Evolutionary conservation across 1,140 invertebrate species (phyloP).

Genomic region (Calosoma granatense): DNA sequence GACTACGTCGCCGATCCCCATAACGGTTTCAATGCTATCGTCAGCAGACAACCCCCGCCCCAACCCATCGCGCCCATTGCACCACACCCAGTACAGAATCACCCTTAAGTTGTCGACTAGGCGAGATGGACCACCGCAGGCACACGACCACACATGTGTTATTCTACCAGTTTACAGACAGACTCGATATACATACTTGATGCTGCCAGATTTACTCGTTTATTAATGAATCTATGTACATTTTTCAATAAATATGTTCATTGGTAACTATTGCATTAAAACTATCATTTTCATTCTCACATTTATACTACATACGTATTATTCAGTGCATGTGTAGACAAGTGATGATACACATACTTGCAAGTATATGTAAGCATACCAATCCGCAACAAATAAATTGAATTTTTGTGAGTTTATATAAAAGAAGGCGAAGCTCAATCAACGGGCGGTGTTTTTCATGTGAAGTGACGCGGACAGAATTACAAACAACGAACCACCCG

Average conservation of each 20-base stretch:
- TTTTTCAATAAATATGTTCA: conserved; percentile 3
- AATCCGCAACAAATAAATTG: too few relatives aligned
- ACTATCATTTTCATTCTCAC: not conserved
- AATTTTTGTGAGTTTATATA: too few relatives aligned
- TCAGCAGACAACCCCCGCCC: conserved; percentile 30
- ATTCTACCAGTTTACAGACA: not conserved
- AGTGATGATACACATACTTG: too few relatives aligned
- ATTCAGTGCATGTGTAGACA: too few relatives aligned
- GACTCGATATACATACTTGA: not conserved
- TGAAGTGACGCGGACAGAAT: too few relatives aligned
- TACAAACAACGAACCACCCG: too few relatives aligned
- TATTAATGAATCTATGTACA: not conserved
- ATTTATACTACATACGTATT: too few relatives aligned
- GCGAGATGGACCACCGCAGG: not conserved
- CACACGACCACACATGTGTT: not conserved
- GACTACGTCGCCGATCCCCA: conserved; percentile 39
- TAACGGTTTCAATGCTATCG: conserved; percentile 40
- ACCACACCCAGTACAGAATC: conserved; percentile 10
- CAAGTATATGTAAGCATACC: too few relatives aligned
- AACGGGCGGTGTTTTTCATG: too few relatives aligned
- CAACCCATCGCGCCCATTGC: conserved; percentile 14
- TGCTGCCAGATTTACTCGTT: not conserved
- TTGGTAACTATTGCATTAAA: not conserved
- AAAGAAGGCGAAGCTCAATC: too few relatives aligned
- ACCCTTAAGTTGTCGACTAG: not conserved